Evolutionary conservation across 1,140 invertebrate genomes (phyloP).

Genomic region (Ptiloglossa arizonensis): DNA sequence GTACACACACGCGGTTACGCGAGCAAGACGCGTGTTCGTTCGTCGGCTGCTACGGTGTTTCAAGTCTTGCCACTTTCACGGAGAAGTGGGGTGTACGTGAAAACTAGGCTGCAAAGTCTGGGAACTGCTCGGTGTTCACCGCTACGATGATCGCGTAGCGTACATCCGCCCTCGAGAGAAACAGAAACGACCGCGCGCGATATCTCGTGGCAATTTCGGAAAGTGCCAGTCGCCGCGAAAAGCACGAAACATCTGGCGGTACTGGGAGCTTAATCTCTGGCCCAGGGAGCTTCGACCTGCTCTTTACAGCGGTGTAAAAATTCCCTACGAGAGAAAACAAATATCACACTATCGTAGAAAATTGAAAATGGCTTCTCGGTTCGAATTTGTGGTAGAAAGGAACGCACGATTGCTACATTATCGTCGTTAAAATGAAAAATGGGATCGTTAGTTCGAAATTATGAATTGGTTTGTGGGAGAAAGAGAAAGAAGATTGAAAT

Average conservation of each 20-base stretch:
- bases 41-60: no score
- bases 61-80: not conserved
- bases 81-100: no score
- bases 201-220: slow-evolving; percentile 5
- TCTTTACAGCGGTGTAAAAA: not conserved
- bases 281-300: not conserved
- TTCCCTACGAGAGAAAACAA: no score
- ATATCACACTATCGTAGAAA: no score
- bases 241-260: slow-evolving; percentile 1
- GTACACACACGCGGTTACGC: not conserved
- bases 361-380: no score
- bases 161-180: not conserved
- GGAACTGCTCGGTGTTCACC: not conserved
- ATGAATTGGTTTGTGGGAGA: no score
- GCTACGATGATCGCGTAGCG: not conserved
- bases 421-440: no score
- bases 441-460: no score
- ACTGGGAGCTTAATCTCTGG: not conserved
- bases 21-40: not conserved
- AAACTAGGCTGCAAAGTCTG: slow-evolving; percentile 22
- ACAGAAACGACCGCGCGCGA: not conserved
- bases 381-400: no score
- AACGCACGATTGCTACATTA: no score
- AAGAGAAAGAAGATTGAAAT: no score
- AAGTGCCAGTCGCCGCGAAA: not conserved